Conservation (phyloP, 2,888 invertebrate genomes). For the Eupeodes latifasciatus region DNA sequence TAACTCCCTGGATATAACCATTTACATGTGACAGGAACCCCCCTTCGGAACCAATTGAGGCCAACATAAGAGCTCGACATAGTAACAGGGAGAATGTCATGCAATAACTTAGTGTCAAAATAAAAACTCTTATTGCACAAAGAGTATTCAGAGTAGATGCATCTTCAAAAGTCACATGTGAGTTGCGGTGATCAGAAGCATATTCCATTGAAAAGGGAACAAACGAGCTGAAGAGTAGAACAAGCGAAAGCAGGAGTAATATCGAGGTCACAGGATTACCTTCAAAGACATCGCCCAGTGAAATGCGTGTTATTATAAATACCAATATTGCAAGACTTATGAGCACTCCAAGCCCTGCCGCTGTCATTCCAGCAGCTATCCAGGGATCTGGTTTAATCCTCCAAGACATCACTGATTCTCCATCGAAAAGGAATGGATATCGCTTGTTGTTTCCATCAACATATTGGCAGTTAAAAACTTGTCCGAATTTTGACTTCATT, state of each 20-base stretch:
- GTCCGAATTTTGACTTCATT: conserved; percentile 83
- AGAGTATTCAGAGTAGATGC: conserved; percentile 83
- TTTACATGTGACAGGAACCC: conserved; percentile 89
- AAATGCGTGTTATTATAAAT: conserved; percentile 88
- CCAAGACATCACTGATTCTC: conserved; percentile 84
- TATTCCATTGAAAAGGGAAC: conserved; percentile 85
- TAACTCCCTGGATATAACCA: conserved; percentile 88
- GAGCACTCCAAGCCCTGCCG: conserved; percentile 87
- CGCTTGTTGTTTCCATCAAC: conserved; percentile 81
- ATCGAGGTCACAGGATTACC: conserved; percentile 87
- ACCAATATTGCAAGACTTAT: conserved; percentile 87
- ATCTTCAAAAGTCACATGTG: conserved; percentile 83
- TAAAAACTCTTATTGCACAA: conserved; percentile 86
- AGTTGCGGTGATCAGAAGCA: conserved; percentile 82
- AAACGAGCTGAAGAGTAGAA: conserved; percentile 85
- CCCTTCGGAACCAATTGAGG: conserved; percentile 88
- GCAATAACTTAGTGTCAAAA: conserved; percentile 87
- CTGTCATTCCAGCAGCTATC: conserved; percentile 87
- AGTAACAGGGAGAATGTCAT: conserved; percentile 87
- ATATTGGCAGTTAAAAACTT: conserved; percentile 83
- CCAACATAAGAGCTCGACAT: conserved; percentile 87
- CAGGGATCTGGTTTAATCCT: conserved; percentile 84
- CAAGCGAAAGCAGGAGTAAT: conserved; percentile 84
- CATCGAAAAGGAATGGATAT: conserved; percentile 83
- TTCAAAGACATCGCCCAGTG: conserved; percentile 87